Evolutionary conservation across 1,140 invertebrate species (phyloP), one percentile per base, ranked within the genome.

Genomic region (Aphaenogaster floridana): DNA sequence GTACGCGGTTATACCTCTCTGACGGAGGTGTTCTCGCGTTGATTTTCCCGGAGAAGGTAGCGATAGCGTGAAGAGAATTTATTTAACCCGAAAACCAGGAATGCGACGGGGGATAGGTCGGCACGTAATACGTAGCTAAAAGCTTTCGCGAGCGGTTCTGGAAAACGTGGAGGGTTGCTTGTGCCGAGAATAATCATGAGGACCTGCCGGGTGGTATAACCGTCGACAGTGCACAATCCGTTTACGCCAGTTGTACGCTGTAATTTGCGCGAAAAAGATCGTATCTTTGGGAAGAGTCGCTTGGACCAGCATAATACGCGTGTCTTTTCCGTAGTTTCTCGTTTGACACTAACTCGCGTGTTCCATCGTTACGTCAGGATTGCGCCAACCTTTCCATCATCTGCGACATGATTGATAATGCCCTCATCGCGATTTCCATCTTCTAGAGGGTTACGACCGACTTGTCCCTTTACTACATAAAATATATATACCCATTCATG

Each of bases 61-160:
- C 36, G 7, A n/a, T 61, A 57, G 57, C 64, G 17, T 13, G 21
- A 36, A 66, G 80, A 79, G 80, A 86, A 80, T 89, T 89, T 88
- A 85, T 68, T 86, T 78, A 50, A 85, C 34, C 15, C 36, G 64
- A 57, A 45, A 68, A 68, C n/a, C n/a, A 21, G 4, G n/a, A 9
- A 21, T 68, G n/a, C 50, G 59, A 39, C 11, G 42, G 48, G 11
- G 4, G 5, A 69, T 69, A 39, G 36, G 50, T 50, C 28, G 63
- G 34, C 45, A 80, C 34, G 59, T 79, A 64, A 64, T 39, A 57
- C 63, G 34, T 42, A 34, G 34, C 66, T 72, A 72, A 83, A 72
- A 83, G 66, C 80, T 59, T 74, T 77, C 71, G 57, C 72, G 45
- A 74, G 57, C n/a, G 9, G 7, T 84, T 52, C 39, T 6, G 6